phyloP scores from a whole-genome alignment of 2,888 invertebrate species.

The Xanthorhoe designata region DNA sequence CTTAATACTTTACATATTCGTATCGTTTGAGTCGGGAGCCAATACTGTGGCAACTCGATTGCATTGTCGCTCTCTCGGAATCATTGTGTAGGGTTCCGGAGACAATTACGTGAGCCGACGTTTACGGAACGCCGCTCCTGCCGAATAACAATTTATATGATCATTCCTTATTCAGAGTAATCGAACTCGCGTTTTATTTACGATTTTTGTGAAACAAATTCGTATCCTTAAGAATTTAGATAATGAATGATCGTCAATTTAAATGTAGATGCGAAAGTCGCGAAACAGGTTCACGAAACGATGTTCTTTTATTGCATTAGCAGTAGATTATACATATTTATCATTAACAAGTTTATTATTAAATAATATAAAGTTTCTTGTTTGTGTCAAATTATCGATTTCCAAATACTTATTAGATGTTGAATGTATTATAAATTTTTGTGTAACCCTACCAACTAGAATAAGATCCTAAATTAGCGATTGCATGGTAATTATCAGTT shows the following conservation, averaged over 20 bases:
- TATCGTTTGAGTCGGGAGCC: constrained; percentile 61
- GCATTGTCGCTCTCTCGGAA: constrained; percentile 45
- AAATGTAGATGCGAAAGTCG: constrained; percentile 55
- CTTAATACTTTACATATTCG: constrained; percentile 62
- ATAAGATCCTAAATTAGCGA: constrained; percentile 60
- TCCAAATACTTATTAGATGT: constrained; percentile 55
- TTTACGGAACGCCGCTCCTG: constrained; percentile 39
- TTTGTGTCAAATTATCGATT: constrained; percentile 62
- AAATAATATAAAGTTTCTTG: constrained; percentile 58
- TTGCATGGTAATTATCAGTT: constrained; percentile 68
- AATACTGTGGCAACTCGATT: constrained; percentile 56
- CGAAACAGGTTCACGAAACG: constrained; percentile 54
- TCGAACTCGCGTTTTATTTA: constrained; percentile 49
- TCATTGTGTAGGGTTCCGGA: constrained; percentile 43
- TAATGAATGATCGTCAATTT: constrained; percentile 64
- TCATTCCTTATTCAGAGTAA: constrained; percentile 49
- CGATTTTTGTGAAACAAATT: constrained; percentile 45
- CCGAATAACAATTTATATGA: constrained; percentile 53
- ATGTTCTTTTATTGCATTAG: constrained; percentile 56
- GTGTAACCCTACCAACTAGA: constrained; percentile 74
- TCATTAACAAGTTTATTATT: constrained; percentile 50
- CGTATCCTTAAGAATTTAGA: constrained; percentile 47
- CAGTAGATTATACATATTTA: constrained; percentile 52
- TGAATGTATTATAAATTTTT: constrained; percentile 72
- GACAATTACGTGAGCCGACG: constrained; percentile 42